Evolutionary conservation across 2,797 vertebrate genomes (phyloP).

Genomic region (Cyclura pinguis): DNA sequence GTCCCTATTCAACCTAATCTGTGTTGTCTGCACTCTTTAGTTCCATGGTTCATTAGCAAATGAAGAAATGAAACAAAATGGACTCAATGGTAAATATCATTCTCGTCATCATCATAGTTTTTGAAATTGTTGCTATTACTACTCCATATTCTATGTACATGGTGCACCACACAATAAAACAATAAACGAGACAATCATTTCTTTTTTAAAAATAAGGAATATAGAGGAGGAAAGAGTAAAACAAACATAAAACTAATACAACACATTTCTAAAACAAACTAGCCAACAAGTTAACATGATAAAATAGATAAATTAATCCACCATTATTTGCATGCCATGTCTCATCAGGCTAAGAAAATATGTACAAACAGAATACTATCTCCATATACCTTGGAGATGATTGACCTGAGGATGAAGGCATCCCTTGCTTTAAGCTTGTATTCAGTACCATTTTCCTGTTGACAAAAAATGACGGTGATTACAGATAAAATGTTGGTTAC

Average conservation of each 20-base stretch:
- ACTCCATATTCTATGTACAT: too few species aligned
- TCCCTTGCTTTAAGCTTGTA: conserved; percentile 2
- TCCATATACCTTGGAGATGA: not conserved
- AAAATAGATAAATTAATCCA: not conserved
- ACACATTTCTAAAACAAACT: not conserved
- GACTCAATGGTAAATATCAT: not conserved
- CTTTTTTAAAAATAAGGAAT: too few species aligned
- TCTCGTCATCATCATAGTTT: too few species aligned
- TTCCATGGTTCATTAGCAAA: not conserved
- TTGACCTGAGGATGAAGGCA: not conserved
- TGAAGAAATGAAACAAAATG: not conserved
- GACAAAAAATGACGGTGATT: not conserved
- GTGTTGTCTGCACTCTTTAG: too few species aligned
- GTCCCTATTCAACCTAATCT: too few species aligned
- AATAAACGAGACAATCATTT: too few species aligned
- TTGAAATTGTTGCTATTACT: too few species aligned
- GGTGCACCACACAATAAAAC: too few species aligned
- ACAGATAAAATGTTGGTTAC: not conserved
- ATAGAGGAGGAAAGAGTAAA: too few species aligned
- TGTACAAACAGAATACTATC: too few species aligned
- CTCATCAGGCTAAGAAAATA: not conserved
- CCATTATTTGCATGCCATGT: not conserved
- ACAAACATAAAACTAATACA: not conserved
- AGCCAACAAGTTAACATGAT: too few species aligned
- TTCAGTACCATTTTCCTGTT: fast-evolving